Percentiles rank a stretch among this genome's conserved stretches.
Evolutionary conservation across 2,113 vertebrate genomes (phyloP).

Genomic region (Dasyprocta punctata): DNA sequence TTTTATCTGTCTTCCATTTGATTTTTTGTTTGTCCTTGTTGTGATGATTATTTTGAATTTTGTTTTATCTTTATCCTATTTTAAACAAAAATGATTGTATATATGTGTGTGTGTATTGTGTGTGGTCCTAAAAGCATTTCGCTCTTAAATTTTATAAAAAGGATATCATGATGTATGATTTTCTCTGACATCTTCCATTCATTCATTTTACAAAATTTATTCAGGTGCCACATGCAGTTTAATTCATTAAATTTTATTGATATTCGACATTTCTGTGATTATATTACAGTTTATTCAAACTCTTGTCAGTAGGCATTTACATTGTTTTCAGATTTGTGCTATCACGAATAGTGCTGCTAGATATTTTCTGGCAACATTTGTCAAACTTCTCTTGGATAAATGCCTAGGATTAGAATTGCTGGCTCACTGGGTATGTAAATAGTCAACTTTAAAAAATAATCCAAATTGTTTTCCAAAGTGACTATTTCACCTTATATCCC

Average conservation of each 20-base stretch:
- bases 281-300: neutral
- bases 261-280: constrained; percentile 48
- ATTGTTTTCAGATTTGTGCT: constrained; percentile 26
- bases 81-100: constrained; percentile 8
- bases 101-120: no score
- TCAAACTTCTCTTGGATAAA: constrained; percentile 34
- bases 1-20: neutral
- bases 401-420: constrained; percentile 14
- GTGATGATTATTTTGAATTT: constrained; percentile 5
- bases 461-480: constrained; percentile 42
- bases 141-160: constrained; percentile 46
- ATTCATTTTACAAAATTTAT: constrained; percentile 14
- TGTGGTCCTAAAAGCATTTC: neutral
- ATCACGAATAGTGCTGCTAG: neutral
- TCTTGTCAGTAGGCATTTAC: neutral
- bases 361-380: constrained; percentile 28
- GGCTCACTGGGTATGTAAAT: constrained; percentile 14
- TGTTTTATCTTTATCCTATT: neutral
- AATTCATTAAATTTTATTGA: constrained; percentile 43
- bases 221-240: neutral
- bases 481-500: neutral
- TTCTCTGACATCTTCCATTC: neutral
- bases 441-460: constrained; percentile 32
- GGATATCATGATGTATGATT: neutral
- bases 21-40: neutral